Percentiles rank a stretch among this genome's conserved stretches.
These are phyloP conservation scores for Erpetoichthys calabaricus DNA, from an alignment of 2,797 vertebrate species.

Conservation along the genomic window DNA sequence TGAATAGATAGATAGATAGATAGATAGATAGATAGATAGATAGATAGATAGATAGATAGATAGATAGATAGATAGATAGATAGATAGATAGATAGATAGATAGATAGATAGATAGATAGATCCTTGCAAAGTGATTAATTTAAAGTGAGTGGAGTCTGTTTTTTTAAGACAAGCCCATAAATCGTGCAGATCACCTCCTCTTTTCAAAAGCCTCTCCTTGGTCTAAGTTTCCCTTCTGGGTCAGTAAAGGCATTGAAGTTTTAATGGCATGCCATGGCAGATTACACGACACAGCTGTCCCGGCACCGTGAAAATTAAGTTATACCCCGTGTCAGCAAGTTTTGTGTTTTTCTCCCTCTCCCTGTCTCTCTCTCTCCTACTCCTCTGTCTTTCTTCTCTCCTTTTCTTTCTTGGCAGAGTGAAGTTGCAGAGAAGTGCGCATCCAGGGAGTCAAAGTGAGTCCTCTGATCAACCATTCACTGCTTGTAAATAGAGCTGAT, in stretches of 20 bases:
- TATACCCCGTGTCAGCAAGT: slow-evolving; percentile 99
- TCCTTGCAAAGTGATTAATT: slow-evolving; percentile 66
- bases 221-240: slow-evolving; percentile 90
- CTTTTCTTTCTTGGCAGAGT: slow-evolving; percentile 33
- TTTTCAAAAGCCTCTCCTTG: slow-evolving; percentile 80
- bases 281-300: slow-evolving; percentile 98
- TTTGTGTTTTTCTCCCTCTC: slow-evolving; percentile 55
- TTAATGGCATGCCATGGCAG: slow-evolving; percentile 95
- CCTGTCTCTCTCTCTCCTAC: slow-evolving; percentile 42
- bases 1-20: no score
- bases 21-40: no score
- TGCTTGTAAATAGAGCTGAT: slow-evolving; percentile 58
- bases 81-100: background rate
- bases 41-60: no score
- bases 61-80: background rate
- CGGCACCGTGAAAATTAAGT: slow-evolving; percentile 99
- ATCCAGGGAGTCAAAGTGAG: slow-evolving; percentile 30
- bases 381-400: slow-evolving; percentile 32
- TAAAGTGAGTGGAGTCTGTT: slow-evolving; percentile 77
- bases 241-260: slow-evolving; percentile 97
- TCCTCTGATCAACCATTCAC: slow-evolving; percentile 41
- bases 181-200: slow-evolving; percentile 85
- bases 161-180: slow-evolving; percentile 95
- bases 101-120: background rate
- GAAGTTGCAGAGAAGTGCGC: slow-evolving; percentile 49